Percentiles rank a stretch among this genome's conserved stretches.
Evolutionary conservation across 37 sponge, comb jelly and placozoan genomes (phyloP).

Genomic region (Cliona cf. orientalis): DNA sequence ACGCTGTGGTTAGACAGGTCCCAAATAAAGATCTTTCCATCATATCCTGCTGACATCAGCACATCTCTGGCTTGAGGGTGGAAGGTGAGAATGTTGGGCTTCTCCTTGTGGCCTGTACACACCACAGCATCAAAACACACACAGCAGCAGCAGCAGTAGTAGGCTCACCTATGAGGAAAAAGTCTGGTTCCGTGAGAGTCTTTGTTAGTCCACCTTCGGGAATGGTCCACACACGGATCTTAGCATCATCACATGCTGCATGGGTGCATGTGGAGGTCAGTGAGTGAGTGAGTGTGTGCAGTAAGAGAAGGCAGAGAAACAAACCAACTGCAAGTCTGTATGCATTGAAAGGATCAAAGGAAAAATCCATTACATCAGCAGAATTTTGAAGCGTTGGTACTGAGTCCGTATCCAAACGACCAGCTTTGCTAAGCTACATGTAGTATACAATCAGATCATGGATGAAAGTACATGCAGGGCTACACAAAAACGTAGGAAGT

Average conservation of each 20-base stretch:
- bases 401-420: slow-evolving; percentile 52
- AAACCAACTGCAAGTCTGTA: slow-evolving; percentile 73
- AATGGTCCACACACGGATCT: slow-evolving; percentile 78
- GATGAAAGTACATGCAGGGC: neutral
- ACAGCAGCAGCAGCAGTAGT: too few species aligned
- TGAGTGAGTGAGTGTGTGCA: too few species aligned
- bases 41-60: slow-evolving; percentile 77
- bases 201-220: slow-evolving; percentile 61
- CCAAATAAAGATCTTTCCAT: slow-evolving; percentile 78
- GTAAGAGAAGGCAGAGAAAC: neutral
- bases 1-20: slow-evolving; percentile 46
- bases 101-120: slow-evolving; percentile 83
- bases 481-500: neutral
- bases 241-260: slow-evolving; percentile 85
- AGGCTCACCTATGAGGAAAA: slow-evolving; percentile 14
- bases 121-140: neutral
- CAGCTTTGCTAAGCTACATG: slow-evolving; percentile 47
- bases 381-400: slow-evolving; percentile 73
- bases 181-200: slow-evolving; percentile 65
- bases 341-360: slow-evolving; percentile 81
- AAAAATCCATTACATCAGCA: slow-evolving; percentile 76
- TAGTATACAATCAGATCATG: neutral
- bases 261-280: neutral
- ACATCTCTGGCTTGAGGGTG: slow-evolving; percentile 84
- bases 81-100: slow-evolving; percentile 72